Evolutionary conservation across 2,797 vertebrate species (phyloP), one percentile per base, ranked within the genome.

Genomic region (Oryzias dopingdopingensis): DNA sequence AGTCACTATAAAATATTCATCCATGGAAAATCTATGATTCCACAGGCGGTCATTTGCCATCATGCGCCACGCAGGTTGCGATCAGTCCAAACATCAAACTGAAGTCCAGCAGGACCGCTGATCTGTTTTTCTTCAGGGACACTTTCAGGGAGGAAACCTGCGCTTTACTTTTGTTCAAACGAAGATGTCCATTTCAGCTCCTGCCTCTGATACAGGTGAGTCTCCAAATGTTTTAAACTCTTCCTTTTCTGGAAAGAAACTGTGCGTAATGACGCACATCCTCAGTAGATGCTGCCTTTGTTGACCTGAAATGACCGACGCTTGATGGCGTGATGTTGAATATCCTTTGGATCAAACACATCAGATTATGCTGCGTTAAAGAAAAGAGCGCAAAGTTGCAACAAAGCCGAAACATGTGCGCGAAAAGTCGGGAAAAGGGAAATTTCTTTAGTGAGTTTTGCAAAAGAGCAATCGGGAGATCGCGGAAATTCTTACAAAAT

Each of bases 1-100:
- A 56, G 82, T 72, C 86, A 80, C 81, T 79, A 93, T 94, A 85
- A 95, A 95, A 92, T 93, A 94, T 94, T 92, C 80, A 94, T 93
- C 85, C 80, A 77, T 78, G 86, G 90, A 94, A 93, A 90, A 86
- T 89, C 68, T 86, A 77, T 86, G 85, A 79, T 85, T 90, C 77
- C 79, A 37, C 32, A 82, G 65, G 40, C 77, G 63, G 65, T 67
- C 65, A 55, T 67, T 74, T 44, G 68, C 59, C 72, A 68, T 67
- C 66, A 66, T 20, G 13, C 65, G 57, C 59, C 63, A 16, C 6
- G 70, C 67, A 32, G 72, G 69, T 69, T 65, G 53, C 62, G 77
- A 67, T 65, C 73, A 72, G 51, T 43, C 65, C 47, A 53, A 79
- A 69, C 68, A 82, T 83, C 54, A 62, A 59, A 58, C 74, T 55